Evolutionary conservation across 1,140 invertebrate species (phyloP), one percentile per base, ranked within the genome.

Genomic region (Mya arenaria): DNA sequence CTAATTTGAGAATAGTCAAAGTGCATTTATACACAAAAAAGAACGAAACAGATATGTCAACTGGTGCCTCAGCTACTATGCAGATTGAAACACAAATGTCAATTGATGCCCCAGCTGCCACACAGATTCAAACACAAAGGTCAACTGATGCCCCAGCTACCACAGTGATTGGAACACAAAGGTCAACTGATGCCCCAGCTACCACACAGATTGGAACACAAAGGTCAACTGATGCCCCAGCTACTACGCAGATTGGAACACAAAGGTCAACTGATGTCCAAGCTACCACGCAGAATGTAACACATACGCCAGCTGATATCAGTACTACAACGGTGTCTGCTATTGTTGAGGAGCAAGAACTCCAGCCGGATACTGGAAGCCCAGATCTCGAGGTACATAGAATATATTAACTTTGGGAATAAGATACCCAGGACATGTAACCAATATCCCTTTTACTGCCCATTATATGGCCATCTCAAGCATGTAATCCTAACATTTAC

Each of bases 231-330:
- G 55, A 58, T 58, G 55, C n/a, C 55, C 55, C 6, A 58, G 6
- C 55, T 58, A 58, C 55, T 58, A n/a, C 55, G 55, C 55, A 58
- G 55, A 58, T 58, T 58, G 55, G 55, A 58, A 58, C 6, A 58
- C 55, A 58, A 58, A 58, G 55, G 55, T 58, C 55, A 58, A 58
- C 55, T 58, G 55, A 58, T 58, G 55, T 58, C 55, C n/a, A 58
- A 58, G 6, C 55, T n/a, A 58, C 55, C n/a, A n/a, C 55, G 55
- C 55, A 58, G 55, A 58, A 8, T 58, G 55, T 6, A 58, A 58
- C 55, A 58, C 55, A 58, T 58, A 58, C 55, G n/a, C 55, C 55
- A 58, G 55, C 55, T 58, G 55, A 58, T 58, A 28, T n/a, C 55
- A 58, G 55, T 58, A 58, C 55, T 58, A 58, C 55, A 58, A 58